These are phyloP conservation scores for Scolopax mira DNA, from an alignment of 2,113 vertebrate species.

Conservation along the genomic window DNA sequence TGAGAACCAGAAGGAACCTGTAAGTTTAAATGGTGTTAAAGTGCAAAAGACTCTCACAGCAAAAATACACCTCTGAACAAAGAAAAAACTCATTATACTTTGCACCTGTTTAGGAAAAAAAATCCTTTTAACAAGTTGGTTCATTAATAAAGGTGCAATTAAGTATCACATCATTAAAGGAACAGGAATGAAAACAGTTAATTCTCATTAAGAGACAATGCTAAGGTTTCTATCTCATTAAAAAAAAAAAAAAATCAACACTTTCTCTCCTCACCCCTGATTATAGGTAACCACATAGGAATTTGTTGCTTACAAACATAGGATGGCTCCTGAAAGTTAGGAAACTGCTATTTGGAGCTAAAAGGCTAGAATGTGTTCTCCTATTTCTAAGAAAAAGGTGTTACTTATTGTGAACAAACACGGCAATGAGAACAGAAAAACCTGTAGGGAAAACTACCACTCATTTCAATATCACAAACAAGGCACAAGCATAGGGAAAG, in stretches of 20 bases:
- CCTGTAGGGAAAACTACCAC: not conserved
- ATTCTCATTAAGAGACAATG: conserved; percentile 11
- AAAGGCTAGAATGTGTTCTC: not conserved
- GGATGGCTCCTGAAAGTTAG: not conserved
- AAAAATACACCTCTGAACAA: conserved; percentile 70
- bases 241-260: not conserved
- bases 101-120: conserved; percentile 82
- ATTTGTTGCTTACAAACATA: not conserved
- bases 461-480: conserved; percentile 66
- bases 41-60: conserved; percentile 68
- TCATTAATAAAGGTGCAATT: conserved; percentile 64
- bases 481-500: conserved; percentile 24
- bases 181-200: not conserved
- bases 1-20: conserved; percentile 78
- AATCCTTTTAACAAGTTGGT: conserved; percentile 54
- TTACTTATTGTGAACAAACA: not conserved
- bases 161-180: conserved; percentile 53
- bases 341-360: not conserved
- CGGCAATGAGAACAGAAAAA: conserved; percentile 17
- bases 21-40: conserved; percentile 76
- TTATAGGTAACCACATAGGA: not conserved
- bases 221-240: not conserved
- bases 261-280: not conserved
- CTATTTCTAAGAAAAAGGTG: not conserved
- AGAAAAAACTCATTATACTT: conserved; percentile 74